phyloP scores from a whole-genome alignment of 2,797 vertebrate genomes.

The Acrossocheilus fasciatus region DNA sequence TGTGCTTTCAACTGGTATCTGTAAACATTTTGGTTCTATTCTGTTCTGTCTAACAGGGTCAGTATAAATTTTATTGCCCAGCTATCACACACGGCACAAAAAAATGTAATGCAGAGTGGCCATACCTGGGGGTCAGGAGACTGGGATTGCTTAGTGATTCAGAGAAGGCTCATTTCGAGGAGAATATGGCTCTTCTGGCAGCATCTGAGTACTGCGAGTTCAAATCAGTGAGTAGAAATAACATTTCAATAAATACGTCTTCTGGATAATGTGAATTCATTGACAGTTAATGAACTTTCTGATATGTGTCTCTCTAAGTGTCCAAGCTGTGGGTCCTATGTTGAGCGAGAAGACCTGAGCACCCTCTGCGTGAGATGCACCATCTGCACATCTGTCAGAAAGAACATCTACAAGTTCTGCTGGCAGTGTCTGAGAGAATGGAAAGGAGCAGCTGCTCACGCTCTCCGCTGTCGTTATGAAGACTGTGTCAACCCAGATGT shows the following conservation, averaged over 20 bases:
- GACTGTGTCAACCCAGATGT: constrained; percentile 68
- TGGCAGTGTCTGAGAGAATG: constrained; percentile 76
- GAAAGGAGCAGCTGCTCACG: constrained; percentile 58
- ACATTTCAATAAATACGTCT: neutral
- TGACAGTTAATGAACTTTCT: neutral
- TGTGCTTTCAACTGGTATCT: neutral
- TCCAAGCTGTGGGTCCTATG: constrained; percentile 62
- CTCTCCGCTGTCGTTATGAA: constrained; percentile 68
- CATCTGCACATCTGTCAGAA: constrained; percentile 54
- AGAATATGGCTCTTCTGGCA: constrained; percentile 66
- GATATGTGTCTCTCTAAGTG: constrained; percentile 61
- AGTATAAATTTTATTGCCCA: constrained; percentile 73
- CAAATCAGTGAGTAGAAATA: constrained; percentile 67
- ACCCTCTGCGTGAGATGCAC: constrained; percentile 69
- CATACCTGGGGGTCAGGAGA: constrained; percentile 73
- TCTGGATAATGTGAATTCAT: neutral
- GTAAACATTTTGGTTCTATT: neutral
- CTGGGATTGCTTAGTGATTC: constrained; percentile 69
- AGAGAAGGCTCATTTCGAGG: constrained; percentile 77
- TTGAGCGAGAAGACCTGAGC: constrained; percentile 67
- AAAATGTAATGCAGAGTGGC: constrained; percentile 63
- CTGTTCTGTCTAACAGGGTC: constrained; percentile 62
- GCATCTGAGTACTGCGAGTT: constrained; percentile 68
- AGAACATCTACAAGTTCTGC: constrained; percentile 64
- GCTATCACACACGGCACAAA: constrained; percentile 56